These are phyloP conservation scores for Lamprologus ornatipinnis DNA, from an alignment of 2,113 vertebrate species.

Conservation along the genomic window DNA sequence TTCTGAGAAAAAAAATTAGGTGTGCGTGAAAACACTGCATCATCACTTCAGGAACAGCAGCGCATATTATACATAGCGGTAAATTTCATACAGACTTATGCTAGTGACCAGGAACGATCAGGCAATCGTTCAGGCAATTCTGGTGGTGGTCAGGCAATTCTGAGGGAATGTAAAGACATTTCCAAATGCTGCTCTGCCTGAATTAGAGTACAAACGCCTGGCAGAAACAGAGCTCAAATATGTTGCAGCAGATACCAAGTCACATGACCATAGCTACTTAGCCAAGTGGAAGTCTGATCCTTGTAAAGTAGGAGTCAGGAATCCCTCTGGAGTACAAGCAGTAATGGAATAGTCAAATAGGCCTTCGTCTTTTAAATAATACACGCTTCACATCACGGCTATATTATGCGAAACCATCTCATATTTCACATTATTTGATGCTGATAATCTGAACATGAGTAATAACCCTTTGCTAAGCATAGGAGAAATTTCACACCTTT, in stretches of 20 bases:
- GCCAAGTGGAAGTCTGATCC: slow-evolving; percentile 54
- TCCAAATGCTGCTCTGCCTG: neutral
- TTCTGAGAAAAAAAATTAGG: neutral
- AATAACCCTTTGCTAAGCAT: neutral
- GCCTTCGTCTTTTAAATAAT: slow-evolving; percentile 44
- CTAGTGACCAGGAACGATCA: neutral
- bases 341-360: slow-evolving; percentile 47
- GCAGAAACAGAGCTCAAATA: slow-evolving; percentile 22
- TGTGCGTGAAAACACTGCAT: neutral
- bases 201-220: neutral
- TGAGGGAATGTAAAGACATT: neutral
- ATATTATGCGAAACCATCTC: neutral
- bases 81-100: neutral
- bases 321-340: slow-evolving; percentile 34
- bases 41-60: neutral
- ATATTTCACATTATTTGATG: slow-evolving; percentile 3
- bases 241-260: slow-evolving; percentile 27
- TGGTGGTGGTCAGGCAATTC: neutral
- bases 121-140: too few species aligned
- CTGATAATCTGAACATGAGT: neutral
- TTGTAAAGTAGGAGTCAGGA: slow-evolving; percentile 28
- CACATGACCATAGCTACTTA: slow-evolving; percentile 49
- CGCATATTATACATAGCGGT: neutral
- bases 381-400: neutral
- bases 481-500: neutral